phyloP scores from a whole-genome alignment of 2,888 invertebrate species.

The Pediacus dermestoides region DNA sequence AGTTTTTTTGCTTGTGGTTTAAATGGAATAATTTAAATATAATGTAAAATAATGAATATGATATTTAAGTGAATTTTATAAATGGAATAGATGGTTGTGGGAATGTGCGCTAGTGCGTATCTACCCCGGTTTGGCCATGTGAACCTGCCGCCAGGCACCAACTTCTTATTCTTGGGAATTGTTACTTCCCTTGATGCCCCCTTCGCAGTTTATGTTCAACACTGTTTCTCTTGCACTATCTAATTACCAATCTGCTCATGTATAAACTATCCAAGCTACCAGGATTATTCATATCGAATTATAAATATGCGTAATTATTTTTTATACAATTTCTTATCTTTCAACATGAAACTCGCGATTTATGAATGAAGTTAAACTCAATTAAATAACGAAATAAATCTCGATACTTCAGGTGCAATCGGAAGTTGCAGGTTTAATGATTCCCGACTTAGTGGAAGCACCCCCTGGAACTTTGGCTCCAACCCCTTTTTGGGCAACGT shows the following conservation, averaged over 20 bases:
- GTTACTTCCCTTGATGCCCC: slow-evolving; percentile 18
- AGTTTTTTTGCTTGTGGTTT: no score
- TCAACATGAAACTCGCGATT: no score
- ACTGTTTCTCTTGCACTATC: slow-evolving; percentile 20
- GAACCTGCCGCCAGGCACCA: slow-evolving; percentile 28
- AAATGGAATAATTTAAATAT: slow-evolving; percentile 7
- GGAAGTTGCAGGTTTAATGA: no score
- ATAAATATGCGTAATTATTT: no score
- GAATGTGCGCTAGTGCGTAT: slow-evolving; percentile 34
- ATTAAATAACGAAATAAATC: no score
- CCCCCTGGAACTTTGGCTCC: no score
- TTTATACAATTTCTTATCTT: no score
- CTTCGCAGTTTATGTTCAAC: slow-evolving; percentile 15
- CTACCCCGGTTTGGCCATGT: slow-evolving; percentile 33
- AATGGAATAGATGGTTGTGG: slow-evolving; percentile 31
- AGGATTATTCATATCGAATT: no score
- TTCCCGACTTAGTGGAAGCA: no score
- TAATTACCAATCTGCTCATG: slow-evolving; percentile 20
- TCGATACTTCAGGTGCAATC: no score
- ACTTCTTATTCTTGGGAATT: slow-evolving; percentile 25
- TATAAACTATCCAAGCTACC: slow-evolving; percentile 9
- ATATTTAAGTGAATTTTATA: slow-evolving; percentile 14
- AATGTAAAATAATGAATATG: slow-evolving; percentile 5
- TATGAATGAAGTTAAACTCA: no score
- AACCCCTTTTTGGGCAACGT: no score